Evolutionary conservation across 2,888 invertebrate species (phyloP), one percentile per base, ranked within the genome.

Genomic region (Melanostoma mellinum): DNA sequence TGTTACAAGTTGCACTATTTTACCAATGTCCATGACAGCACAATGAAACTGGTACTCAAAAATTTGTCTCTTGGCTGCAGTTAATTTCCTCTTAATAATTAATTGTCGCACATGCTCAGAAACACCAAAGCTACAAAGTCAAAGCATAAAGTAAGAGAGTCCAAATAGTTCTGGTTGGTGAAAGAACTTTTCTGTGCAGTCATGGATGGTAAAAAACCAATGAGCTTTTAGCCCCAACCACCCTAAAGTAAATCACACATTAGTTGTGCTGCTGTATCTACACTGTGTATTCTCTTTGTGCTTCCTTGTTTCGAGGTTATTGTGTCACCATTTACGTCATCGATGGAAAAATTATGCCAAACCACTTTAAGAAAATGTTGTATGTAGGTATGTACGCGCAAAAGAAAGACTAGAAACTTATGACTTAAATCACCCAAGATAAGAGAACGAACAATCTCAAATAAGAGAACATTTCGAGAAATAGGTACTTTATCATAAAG

Each of bases 301-400:
- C 60, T 77, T 71, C 76, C 74, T 61, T 74, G 61, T 79, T 85
- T 85, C 73, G 82, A 85, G 86, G 85, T 85, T 85, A 86, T 85
- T 86, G 85, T 85, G 86, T 85, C 86, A 85, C 80, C 20, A 76
- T 85, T 85, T 85, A 85, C 86, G 86, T 86, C 85, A 86, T 84
- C 74, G 56, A 71, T 72, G 55, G 44, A 48, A 69, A 84, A 86
- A 80, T 76, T 76, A 85, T 85, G 86, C 72, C 85, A 84, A 85
- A 67, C 63, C 44, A 53, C 77, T 74, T 69, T 63, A 55, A 61
- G 80, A 73, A 79, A 20, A 20, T 20, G 20, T 20, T 20, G 20
- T 20, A 20, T 20, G 20, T 20, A 20, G 38, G 78, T 40, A 55
- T 33, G 78, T 40, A 55, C 10, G 48, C 38, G 56, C 9, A 63